Percentiles rank a stretch among this genome's conserved stretches.
Conservation (phyloP, 2,113 vertebrate genomes). For the Microcebus griseorufus region DNA sequence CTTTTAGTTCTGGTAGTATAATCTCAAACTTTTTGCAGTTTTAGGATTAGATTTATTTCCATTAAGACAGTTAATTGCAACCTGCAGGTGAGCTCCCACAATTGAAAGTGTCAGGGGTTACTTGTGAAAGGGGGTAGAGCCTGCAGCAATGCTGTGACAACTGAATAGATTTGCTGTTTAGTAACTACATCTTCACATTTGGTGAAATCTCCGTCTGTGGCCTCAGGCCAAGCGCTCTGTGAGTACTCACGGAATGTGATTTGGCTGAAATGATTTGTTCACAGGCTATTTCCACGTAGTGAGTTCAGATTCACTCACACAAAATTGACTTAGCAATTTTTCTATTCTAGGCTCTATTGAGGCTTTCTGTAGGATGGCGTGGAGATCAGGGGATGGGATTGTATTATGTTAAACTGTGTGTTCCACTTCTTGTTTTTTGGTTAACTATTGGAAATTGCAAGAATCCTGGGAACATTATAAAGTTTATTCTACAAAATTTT, state of each 20-base stretch:
- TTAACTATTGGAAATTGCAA: background rate
- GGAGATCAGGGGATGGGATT: background rate
- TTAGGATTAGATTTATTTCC: background rate
- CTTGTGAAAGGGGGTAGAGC: background rate
- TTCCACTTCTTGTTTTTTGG: background rate
- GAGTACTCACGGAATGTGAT: background rate
- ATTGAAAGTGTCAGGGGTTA: background rate
- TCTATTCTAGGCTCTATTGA: background rate
- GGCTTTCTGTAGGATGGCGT: background rate
- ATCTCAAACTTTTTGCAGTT: background rate
- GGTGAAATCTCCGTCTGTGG: background rate
- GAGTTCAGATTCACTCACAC: background rate
- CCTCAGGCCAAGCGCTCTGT: background rate
- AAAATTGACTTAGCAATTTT: conserved; percentile 37
- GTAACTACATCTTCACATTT: background rate
- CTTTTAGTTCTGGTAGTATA: background rate
- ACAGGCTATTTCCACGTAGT: background rate
- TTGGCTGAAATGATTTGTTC: conserved; percentile 31
- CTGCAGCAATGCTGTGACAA: background rate
- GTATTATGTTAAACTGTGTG: background rate
- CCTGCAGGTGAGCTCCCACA: background rate
- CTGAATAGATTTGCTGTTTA: background rate
- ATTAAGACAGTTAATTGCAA: background rate
- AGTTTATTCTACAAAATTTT: background rate
- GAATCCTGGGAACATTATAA: background rate